Conservation (phyloP, 2,888 invertebrate genomes). For the Crioceris asparagi region DNA sequence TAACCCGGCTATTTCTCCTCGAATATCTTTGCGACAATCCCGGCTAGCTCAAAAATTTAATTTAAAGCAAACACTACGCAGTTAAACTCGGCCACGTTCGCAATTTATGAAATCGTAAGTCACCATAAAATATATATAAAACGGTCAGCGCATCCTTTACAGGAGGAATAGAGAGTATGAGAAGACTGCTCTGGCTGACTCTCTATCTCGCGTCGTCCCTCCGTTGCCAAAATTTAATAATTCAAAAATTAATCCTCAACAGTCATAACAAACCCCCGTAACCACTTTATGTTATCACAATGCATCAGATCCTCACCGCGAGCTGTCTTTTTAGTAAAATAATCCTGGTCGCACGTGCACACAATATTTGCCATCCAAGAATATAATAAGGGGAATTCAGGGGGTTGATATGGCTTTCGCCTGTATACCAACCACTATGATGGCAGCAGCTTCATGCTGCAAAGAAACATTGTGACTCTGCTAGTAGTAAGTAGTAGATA, state of each 20-base stretch:
- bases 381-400: too few species aligned
- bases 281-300: slow-evolving; percentile 32
- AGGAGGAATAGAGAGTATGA: too few species aligned
- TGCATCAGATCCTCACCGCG: slow-evolving; percentile 27
- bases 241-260: slow-evolving; percentile 32
- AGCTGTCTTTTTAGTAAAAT: slow-evolving; percentile 28
- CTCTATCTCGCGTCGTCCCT: neutral
- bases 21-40: too few species aligned
- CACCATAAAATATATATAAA: slow-evolving; percentile 11
- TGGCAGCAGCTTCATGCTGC: too few species aligned
- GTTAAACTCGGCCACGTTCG: neutral
- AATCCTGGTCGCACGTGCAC: slow-evolving; percentile 25
- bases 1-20: too few species aligned
- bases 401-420: too few species aligned
- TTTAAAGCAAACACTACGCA: too few species aligned
- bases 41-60: too few species aligned
- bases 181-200: too few species aligned
- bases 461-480: too few species aligned
- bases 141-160: slow-evolving; percentile 12
- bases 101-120: slow-evolving; percentile 9
- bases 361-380: slow-evolving; percentile 26
- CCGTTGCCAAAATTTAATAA: slow-evolving; percentile 28
- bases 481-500: too few species aligned
- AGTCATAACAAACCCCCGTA: slow-evolving; percentile 33
- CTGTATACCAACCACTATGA: too few species aligned